Base-by-base conservation (phyloP, 2,113 vertebrate species). In the Actenoides hombroni region DNA sequence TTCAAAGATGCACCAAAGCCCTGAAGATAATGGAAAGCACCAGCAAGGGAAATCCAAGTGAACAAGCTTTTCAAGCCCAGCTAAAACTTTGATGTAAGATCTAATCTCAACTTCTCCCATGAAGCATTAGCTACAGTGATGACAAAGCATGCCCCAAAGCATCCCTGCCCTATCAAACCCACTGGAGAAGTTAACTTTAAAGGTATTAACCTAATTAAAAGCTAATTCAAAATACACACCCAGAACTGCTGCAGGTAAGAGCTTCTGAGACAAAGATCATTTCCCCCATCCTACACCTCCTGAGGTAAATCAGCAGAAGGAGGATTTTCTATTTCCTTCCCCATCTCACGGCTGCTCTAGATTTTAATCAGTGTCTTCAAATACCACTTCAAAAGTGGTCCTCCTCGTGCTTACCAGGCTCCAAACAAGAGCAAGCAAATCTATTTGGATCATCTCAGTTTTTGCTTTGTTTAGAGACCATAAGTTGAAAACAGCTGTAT, bases 91-190 rank as follows among this genome's bases (percentile, higher is more conserved):
- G 57, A 79, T 68, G 63, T 3, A 23, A 90, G 54, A 83, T 70
- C 79, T 61, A 18, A 90, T 90, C 94, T 69, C 59, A 33, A 16
- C 46, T 76, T 35, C 21, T 25, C 53, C 70, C 61, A 14, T 0
- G 2, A 0, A 82, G 48, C 48, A 11, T 33, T 33, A 68, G 78
- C 79, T 56, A 16, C 9, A 0, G 63, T 1, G 20, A 64, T 13
- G 59, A 57, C 54, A 82, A 86, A 51, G 26, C 39, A 40, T 54
- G 48, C 56, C 81, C 65, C 51, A 28, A 35, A 90, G 74, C 48
- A 46, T 12, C n/a, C 7, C 21, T 26, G 42, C 17, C 2, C 56
- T 39, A 33, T 23, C 16, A 1, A 48, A 12, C 23, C 16, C 35
- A 51, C 48, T 24, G 20, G 70, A 76, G 48, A 56, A 76, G 13